Evolutionary conservation across 1,140 invertebrate species (phyloP), one percentile per base, ranked within the genome.

Genomic region (Pseudomyrmex cubaensis): DNA sequence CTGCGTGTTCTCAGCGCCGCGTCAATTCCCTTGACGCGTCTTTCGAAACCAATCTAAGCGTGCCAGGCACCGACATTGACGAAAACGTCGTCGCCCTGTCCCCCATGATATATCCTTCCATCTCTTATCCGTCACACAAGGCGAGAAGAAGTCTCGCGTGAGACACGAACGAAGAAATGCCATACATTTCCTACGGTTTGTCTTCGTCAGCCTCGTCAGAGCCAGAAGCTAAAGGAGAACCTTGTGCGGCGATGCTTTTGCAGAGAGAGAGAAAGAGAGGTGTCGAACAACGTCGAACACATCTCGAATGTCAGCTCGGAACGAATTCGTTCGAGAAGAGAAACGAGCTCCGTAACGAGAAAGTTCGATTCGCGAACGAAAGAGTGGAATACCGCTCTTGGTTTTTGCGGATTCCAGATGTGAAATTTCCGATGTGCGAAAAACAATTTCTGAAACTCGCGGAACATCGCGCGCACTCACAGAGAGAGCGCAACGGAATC

Each of bases 341-440:
- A 84, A 74, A 54, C 59, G 72, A 62, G 10, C 70, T 2, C 13
- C 50, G 46, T 85, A 87, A 87, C 78, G 67, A 84, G 84, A 52
- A 50, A 56, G 3, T 3, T 15, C 20, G 44, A 54, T 61, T 7
- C 13, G 57, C 56, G 44, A 61, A 2, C 2, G 56, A 13, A 56
- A 62, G 52, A 48, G 62, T 22, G 56, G 59, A 35, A 83, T 50
- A 59, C n/a, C 70, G 50, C 61, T 61, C 73, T 10, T 54, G 20
- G 22, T 35, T 17, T 52, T 66, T 66, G 35, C 35, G 35, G 25
- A 1, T 12, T 22, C 8, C 12, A 69, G 25, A 48, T 46, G n/a
- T 17, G 63, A 22, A 77, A 67, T 67, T 67, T 25, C 25, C 13
- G 0, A 69, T 15, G 44, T 25, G 52, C 50, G 52, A 22, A 12